Base-by-base conservation (phyloP, 2,797 vertebrate genomes). In the Chanos chanos region DNA sequence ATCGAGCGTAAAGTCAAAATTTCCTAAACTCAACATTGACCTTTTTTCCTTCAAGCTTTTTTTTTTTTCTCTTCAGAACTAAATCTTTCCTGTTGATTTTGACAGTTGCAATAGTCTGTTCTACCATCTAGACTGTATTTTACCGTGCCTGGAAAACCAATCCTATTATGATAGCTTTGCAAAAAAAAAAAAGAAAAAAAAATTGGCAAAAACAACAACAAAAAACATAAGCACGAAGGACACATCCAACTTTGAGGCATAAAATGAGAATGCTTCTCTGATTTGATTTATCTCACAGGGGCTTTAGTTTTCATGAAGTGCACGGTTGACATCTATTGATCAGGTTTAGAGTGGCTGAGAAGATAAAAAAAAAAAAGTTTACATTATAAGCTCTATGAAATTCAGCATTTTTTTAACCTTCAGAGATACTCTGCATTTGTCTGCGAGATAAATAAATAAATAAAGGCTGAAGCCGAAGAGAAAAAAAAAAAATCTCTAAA, bases 321-420 rank as follows among this genome's bases (percentile, higher is more conserved):
- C 75, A 75, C 65, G 66, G 78, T 70, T 80, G 76, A 70, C 80
- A 80, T 69, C 70, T 87, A 89, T 89, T 83, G 87, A 90, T 89
- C 78, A 82, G 72, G 56, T 56, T 34, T 30, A 69, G 73, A 44
- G 51, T 36, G 71, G 71, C 48, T 63, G 54, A 68, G 75, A 66
- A 53, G 65, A 45, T 54, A n/a, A 15, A 24, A 10, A 70, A 72
- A 65, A 66, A 75, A 84, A 84, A 83, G 70, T 80, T 83, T 78
- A 85, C 77, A 82, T 86, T 86, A 87, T 71, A 75, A 70, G 74
- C 71, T 61, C 69, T 67, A 77, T 87, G 83, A 90, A 88, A 87
- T 86, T 89, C 87, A 88, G 86, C 89, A 82, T 81, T 87, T 87
- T 73, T 87, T 86, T 87, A 89, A 91, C 86, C 87, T 89, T 89